A percentile compares a stretch with the other conserved stretches of the same genome.
These are phyloP conservation scores for Netelia fuscicornis DNA, from an alignment of 2,888 invertebrate genomes.

Conservation along the genomic window DNA sequence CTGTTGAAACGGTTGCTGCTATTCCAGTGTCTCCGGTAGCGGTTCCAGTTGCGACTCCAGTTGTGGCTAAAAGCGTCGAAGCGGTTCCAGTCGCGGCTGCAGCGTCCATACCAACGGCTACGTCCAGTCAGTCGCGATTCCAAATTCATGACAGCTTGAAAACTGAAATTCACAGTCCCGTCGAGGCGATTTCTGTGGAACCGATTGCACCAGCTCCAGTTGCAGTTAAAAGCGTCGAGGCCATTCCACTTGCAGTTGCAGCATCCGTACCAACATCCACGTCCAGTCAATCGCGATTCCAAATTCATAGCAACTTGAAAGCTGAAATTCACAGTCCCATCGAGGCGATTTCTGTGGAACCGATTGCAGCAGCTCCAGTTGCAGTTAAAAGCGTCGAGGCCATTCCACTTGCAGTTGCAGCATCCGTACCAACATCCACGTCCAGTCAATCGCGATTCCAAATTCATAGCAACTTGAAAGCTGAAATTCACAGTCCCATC, in stretches of 20 bases:
- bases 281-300: slow-evolving; percentile 74
- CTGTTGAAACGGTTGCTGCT: slow-evolving; percentile 40
- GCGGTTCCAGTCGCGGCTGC: not conserved
- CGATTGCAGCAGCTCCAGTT: slow-evolving; percentile 64
- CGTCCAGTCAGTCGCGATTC: slow-evolving; percentile 78
- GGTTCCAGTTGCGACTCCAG: not conserved
- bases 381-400: slow-evolving; percentile 73
- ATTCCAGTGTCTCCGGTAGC: not conserved
- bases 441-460: slow-evolving; percentile 74
- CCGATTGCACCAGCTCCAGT: slow-evolving; percentile 70
- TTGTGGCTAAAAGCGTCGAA: slow-evolving; percentile 33
- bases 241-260: slow-evolving; percentile 44
- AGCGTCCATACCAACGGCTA: slow-evolving; percentile 79
- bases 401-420: slow-evolving; percentile 43
- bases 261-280: slow-evolving; percentile 79
- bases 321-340: slow-evolving; percentile 20
- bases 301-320: slow-evolving; percentile 58
- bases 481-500: slow-evolving; percentile 20
- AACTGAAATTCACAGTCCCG: slow-evolving; percentile 22
- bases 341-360: slow-evolving; percentile 13
- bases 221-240: slow-evolving; percentile 74
- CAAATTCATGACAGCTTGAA: slow-evolving; percentile 69
- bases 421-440: slow-evolving; percentile 78
- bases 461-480: slow-evolving; percentile 56
- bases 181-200: slow-evolving; percentile 59